Evolutionary conservation across 2,113 vertebrate genomes (phyloP), one percentile per base, ranked within the genome.

Genomic region (Cacatua alba): DNA sequence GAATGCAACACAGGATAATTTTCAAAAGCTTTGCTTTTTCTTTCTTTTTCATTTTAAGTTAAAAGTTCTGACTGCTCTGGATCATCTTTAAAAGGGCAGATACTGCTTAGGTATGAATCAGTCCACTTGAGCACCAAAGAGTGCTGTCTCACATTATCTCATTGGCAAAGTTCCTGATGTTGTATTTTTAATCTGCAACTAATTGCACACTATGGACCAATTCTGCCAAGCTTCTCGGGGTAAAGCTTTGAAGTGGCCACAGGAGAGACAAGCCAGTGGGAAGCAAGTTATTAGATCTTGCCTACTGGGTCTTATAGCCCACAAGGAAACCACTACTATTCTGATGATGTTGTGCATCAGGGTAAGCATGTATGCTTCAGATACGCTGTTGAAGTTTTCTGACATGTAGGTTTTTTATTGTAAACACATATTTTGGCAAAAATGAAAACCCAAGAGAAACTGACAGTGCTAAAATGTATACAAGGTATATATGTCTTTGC

Each of bases 61-160:
- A 71, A 39, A 84, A 81, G 9, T 83, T 86, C 81, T 60, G n/a
- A 64, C 28, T 51, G 48, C 71, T 84, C 72, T 8, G 3, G 3
- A 33, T 57, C 37, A 26, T 88, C 82, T 90, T 81, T 90, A 46
- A 74, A 95, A 94, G 65, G 23, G 37, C 74, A 88, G 64, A 69
- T 64, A 57, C 31, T 41, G 63, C 76, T 92, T 59, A 41, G 68
- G 67, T 43, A 76, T 86, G 94, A 67, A 88, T 90, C 49, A 43
- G 51, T 12, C 76, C 80, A 43, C n/a, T 49, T 25, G 51, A 77
- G 68, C 4, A 6, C 46, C 64, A 64, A 17, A 60, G 75, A 80
- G 37, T 0, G 0, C 74, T 60, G 78, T 52, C 76, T 92, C 68
- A 62, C n/a, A 37, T 90, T 70, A 65, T 90, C 41, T 67, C 46